A percentile compares a stretch with the other conserved stretches of the same genome.
Conservation (phyloP, 1,140 invertebrate genomes). For the Reticulitermes speratus region DNA sequence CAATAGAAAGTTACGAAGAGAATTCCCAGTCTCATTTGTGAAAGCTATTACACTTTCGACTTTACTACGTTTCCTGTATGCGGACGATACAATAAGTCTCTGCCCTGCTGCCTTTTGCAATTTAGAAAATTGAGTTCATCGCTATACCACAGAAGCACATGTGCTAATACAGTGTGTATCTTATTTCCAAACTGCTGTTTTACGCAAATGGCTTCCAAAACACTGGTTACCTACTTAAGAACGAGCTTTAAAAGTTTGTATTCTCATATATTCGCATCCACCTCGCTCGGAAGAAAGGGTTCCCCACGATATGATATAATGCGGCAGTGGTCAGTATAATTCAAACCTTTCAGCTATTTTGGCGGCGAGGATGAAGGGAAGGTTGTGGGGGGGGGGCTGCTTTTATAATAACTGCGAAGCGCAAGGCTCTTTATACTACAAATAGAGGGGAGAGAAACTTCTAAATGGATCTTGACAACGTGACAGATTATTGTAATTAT, state of each 20-base stretch:
- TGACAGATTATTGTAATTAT: too few relatives aligned
- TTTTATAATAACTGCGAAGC: neutral
- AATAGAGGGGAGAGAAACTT: too few relatives aligned
- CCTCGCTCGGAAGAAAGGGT: neutral
- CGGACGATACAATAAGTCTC: neutral
- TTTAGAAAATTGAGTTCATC: neutral
- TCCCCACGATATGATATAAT: neutral
- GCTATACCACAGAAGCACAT: neutral
- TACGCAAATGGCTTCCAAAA: neutral
- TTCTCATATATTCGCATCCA: neutral
- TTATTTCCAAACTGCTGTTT: neutral
- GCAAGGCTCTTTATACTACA: too few relatives aligned
- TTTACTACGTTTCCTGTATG: neutral
- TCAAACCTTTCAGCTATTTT: neutral
- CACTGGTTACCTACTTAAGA: neutral
- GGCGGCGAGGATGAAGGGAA: neutral
- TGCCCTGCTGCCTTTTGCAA: neutral
- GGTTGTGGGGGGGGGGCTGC: neutral
- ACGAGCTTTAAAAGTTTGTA: neutral
- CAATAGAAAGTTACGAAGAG: neutral
- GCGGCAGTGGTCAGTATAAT: neutral
- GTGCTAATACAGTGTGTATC: neutral
- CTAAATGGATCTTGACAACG: too few relatives aligned
- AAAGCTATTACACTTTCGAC: neutral
- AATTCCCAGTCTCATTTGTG: neutral